Base-by-base conservation (phyloP, 1,140 invertebrate species). In the Nebria ingens region DNA sequence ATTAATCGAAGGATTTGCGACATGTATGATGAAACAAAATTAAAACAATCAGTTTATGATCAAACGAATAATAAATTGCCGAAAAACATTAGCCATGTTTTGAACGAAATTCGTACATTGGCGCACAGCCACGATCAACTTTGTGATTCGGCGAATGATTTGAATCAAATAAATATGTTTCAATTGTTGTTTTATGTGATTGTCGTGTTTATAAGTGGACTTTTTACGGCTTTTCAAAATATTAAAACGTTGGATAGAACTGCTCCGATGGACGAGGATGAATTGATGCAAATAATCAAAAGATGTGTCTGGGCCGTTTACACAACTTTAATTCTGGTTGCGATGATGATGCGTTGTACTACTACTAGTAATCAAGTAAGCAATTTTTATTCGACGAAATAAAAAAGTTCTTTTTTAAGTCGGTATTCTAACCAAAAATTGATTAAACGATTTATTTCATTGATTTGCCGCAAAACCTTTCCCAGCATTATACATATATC, bases 231-330 rank as follows among this genome's bases (percentile, higher is more conserved):
- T 6, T 34, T 34, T n/a, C 6, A n/a, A 9, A 34, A 34, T n/a
- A 34, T 34, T 9, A 34, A 34, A 34, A 34, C 25, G 6, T 6
- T 34, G 25, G 6, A 34, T n/a, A 34, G 25, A 34, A 34, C 25
- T 34, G n/a, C 25, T 6, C 25, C 25, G n/a, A 34, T 34, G 25
- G n/a, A 34, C n/a, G n/a, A 34, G 6, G 25, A 34, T 34, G 25
- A 34, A 61, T n/a, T 34, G 25, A 34, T 34, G 25, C 6, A 34
- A 34, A 6, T 34, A 34, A 34, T 34, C 6, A 34, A 6, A 34
- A 6, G n/a, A n/a, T 9, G 25, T 34, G n/a, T 34, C n/a, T 34
- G 25, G 25, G n/a, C 25, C 6, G n/a, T 34, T 34, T 34, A 34
- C n/a, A 34, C 6, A 9, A 9, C 25, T 34, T 6, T n/a, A 9